phyloP scores from a whole-genome alignment of 23 tunicate species.

The Styela clava region DNA sequence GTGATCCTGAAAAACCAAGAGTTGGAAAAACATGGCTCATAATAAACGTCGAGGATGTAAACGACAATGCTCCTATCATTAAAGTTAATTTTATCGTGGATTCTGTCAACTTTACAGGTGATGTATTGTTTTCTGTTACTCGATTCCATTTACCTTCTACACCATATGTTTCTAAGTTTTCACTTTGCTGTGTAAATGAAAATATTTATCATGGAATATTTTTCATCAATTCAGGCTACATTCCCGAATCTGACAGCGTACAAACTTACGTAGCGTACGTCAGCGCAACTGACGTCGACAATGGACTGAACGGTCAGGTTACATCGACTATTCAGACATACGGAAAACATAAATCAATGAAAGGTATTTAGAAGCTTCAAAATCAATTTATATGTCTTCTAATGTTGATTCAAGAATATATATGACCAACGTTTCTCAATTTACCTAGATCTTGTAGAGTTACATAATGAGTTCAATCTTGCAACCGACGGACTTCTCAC shows the following conservation, averaged over 20 bases:
- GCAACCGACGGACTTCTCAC: constrained; percentile 15
- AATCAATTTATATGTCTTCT: no score
- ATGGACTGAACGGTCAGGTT: constrained; percentile 62
- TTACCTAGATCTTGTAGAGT: not conserved
- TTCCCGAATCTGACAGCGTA: constrained; percentile 41
- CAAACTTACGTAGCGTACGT: constrained; percentile 77
- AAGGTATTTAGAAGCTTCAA: not conserved
- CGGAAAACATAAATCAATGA: constrained; percentile 7
- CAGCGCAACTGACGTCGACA: constrained; percentile 55
- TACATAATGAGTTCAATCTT: not conserved
- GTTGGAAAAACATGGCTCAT: constrained; percentile 46
- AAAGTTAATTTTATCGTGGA: constrained; percentile 39
- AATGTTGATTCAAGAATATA: no score
- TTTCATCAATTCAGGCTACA: constrained; percentile 74
- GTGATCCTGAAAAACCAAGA: constrained; percentile 47
- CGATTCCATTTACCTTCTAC: no score
- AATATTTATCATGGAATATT: no score
- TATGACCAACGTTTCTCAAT: not conserved
- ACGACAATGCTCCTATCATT: constrained; percentile 70
- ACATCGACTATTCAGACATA: constrained; percentile 24
- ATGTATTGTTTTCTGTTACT: not conserved
- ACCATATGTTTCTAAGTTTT: no score
- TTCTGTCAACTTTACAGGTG: constrained; percentile 43
- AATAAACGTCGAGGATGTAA: constrained; percentile 60
- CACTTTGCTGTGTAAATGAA: no score